Evolutionary conservation across 2,888 invertebrate species (phyloP), one percentile per base, ranked within the genome.

Genomic region (Lamproptera curius): DNA sequence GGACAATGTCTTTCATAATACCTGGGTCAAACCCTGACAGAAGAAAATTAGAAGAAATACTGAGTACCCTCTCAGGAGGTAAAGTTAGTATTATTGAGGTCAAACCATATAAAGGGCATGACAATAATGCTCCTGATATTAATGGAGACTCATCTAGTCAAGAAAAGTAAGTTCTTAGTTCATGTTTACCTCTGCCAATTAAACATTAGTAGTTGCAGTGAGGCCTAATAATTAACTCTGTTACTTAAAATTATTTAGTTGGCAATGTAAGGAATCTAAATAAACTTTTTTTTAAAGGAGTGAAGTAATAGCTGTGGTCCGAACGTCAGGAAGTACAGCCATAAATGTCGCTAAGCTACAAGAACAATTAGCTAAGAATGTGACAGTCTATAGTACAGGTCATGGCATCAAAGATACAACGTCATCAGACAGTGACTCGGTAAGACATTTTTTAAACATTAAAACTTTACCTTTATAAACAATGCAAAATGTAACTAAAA

Each of bases 1-100:
- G 94, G 48, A 92, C 92, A 28, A 93, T 96, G 80, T 91, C 93
- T 13, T 96, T 96, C 73, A 92, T 96, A 50, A 92, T 96, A 31
- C 94, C 95, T 2, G 94, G 94, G 38, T 89, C 89, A 43, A 92
- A 93, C 70, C 93, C 93, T 6, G 93, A 96, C 74, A 91, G 91
- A 56, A 85, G 84, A 46, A 92, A 92, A 61, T 90, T 95, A 11
- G 94, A 94, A 69, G 92, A 93, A 64, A 92, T 94, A 31, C 81
- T 96, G 20, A 92, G 92, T 51, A 90, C 92, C 16, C 90, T 95
- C 35, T 95, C 96, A 0, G 96, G 96, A 1, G 94, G 94, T 2
- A 91, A 91, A 70, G 94, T 95, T 1, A 91, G 90, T 39, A 93
- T 96, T 46, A 89, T 93, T 62, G 92, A 93, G 47, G 91, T 95